These are phyloP conservation scores for Trematocara stigmaticum DNA, from an alignment of 2,113 vertebrate species.

Conservation along the genomic window DNA sequence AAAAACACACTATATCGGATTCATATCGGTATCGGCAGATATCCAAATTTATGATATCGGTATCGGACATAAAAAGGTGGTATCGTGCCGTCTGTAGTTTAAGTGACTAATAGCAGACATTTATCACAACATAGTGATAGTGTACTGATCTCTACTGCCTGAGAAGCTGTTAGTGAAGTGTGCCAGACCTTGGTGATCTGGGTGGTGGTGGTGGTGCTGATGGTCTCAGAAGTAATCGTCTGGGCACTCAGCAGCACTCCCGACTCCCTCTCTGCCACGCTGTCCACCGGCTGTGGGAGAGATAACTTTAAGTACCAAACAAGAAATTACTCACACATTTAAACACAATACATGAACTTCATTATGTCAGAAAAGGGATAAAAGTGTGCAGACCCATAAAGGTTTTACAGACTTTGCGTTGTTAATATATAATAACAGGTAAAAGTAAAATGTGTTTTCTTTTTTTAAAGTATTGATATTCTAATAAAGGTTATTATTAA, in stretches of 20 bases:
- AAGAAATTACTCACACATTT: neutral
- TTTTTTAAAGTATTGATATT: neutral
- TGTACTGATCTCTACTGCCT: neutral
- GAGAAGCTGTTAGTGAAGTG: neutral
- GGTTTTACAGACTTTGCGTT: neutral
- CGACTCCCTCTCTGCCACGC: constrained; percentile 79
- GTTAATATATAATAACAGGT: neutral
- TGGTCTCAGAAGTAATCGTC: constrained; percentile 96
- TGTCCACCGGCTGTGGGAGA: constrained; percentile 79
- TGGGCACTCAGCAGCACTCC: constrained; percentile 91
- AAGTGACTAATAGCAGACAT: neutral
- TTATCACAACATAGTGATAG: neutral
- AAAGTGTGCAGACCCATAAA: neutral
- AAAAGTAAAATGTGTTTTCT: neutral
- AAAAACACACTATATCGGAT: rapidly evolving
- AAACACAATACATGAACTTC: neutral
- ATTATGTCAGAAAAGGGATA: neutral
- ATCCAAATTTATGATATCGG: neutral
- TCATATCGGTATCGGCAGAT: neutral
- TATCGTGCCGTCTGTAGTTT: neutral
- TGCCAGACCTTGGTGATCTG: constrained; percentile 93
- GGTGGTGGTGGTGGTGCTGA: constrained; percentile 97
- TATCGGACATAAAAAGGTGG: neutral
- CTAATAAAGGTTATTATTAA: neutral
- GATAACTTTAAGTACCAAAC: constrained; percentile 19